Base-by-base conservation (phyloP, 2,888 invertebrate species). In the Drosophila rubida region DNA sequence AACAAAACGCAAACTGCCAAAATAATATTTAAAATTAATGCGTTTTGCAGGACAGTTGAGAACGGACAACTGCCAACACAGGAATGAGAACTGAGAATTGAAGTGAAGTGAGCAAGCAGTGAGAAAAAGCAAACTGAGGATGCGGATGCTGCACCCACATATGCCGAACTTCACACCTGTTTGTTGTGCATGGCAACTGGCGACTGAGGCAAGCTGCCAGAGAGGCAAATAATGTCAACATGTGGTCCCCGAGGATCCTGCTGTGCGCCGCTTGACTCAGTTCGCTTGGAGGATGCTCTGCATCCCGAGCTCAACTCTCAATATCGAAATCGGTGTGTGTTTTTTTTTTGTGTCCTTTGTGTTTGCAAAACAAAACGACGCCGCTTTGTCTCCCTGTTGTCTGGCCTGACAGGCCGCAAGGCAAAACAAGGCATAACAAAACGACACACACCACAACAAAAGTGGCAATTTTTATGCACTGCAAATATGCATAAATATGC, bases 11-110 rank as follows among this genome's bases (percentile, higher is more conserved):
- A 86, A 45, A 44, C 84, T 86, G 88, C 78, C 82, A 83, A 88
- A 83, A 88, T 86, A 83, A 86, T 88, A 86, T 88, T 83, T 70
- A 88, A 88, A 86, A 83, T 83, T 86, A 83, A 83, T 83, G 82
- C 32, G 81, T 71, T 74, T 72, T 49, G 55, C 60, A 32, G 67
- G 50, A 64, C 54, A 51, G 54, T 60, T 60, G 45, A 11, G 23
- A 41, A 50, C 30, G 11, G 51, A 44, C n/a, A 48, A 42, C 16
- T 42, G 23, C 6, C 30, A 32, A 30, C 11, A 30, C n/a, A 53
- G 41, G 41, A n/a, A 22, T 4, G 32, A 37, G 23, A 39, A n/a
- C 7, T 11, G 42, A 27, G 42, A 30, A 45, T 6, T 11, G 32
- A 2, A 13, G 19, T 19, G 19, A 19, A 19, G 19, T 19, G 19